phyloP scores from a whole-genome alignment of 2,888 invertebrate species.

The Drosophila meridionalis region DNA sequence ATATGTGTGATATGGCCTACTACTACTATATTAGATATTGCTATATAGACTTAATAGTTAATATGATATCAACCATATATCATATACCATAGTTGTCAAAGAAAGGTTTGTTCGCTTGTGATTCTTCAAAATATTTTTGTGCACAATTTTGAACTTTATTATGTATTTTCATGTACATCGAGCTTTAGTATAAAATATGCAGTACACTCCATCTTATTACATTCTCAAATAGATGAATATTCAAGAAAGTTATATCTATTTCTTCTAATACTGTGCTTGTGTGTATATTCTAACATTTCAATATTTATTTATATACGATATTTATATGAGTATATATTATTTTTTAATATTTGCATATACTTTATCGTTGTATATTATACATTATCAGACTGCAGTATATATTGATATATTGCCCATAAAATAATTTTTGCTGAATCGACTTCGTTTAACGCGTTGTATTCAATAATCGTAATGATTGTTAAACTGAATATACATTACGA shows the following conservation, averaged over 20 bases:
- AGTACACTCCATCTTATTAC: too few species aligned
- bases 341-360: background rate
- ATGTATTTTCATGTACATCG: too few species aligned
- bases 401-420: background rate
- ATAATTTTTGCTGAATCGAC: background rate
- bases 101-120: too few species aligned
- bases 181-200: too few species aligned
- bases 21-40: background rate
- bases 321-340: background rate
- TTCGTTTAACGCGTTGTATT: background rate
- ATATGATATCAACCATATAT: too few species aligned
- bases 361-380: background rate
- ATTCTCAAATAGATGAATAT: too few species aligned
- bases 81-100: too few species aligned
- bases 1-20: background rate
- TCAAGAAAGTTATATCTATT: too few species aligned
- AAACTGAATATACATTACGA: background rate
- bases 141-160: too few species aligned
- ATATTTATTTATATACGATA: background rate
- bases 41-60: background rate
- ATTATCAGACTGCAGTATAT: background rate
- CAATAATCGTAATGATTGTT: background rate
- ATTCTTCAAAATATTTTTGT: background rate
- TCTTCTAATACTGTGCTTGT: background rate
- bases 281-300: too few species aligned